Percentiles rank a stretch among this genome's conserved stretches.
Evolutionary conservation across 2,113 vertebrate species (phyloP).

Genomic region (Ceyx margarethae): DNA sequence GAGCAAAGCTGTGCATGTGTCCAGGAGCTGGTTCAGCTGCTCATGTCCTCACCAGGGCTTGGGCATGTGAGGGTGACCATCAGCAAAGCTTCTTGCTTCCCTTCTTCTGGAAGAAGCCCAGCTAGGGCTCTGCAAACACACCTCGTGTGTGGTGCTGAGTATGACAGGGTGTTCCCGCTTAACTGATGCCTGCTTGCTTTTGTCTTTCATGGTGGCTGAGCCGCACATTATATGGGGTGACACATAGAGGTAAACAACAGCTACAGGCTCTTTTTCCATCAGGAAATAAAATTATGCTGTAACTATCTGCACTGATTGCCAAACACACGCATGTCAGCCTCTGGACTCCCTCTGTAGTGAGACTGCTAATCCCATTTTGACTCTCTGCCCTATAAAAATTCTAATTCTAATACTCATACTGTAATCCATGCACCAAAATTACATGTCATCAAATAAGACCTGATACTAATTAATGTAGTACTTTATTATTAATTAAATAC

Average conservation of each 20-base stretch:
- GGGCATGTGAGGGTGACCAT: background rate
- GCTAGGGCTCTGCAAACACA: background rate
- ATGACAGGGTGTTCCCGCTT: background rate
- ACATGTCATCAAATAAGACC: background rate
- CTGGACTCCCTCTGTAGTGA: background rate
- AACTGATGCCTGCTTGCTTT: background rate
- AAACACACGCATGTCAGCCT: background rate
- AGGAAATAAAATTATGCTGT: background rate
- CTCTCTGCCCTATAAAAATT: background rate
- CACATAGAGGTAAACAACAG: background rate
- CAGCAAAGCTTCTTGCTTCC: background rate
- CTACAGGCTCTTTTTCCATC: background rate
- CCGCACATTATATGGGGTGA: fast-evolving
- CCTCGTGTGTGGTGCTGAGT: background rate
- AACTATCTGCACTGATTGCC: background rate
- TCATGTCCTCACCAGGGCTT: fast-evolving
- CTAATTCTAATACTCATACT: background rate
- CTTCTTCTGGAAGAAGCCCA: background rate
- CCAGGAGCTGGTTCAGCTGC: fast-evolving
- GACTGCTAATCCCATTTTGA: background rate
- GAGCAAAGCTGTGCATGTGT: background rate
- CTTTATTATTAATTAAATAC: slow-evolving; percentile 34
- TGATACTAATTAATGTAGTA: background rate
- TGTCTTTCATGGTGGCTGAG: background rate
- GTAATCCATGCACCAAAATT: background rate